Conservation (phyloP, 1,140 invertebrate species). For the Drosophila watanabei region DNA sequence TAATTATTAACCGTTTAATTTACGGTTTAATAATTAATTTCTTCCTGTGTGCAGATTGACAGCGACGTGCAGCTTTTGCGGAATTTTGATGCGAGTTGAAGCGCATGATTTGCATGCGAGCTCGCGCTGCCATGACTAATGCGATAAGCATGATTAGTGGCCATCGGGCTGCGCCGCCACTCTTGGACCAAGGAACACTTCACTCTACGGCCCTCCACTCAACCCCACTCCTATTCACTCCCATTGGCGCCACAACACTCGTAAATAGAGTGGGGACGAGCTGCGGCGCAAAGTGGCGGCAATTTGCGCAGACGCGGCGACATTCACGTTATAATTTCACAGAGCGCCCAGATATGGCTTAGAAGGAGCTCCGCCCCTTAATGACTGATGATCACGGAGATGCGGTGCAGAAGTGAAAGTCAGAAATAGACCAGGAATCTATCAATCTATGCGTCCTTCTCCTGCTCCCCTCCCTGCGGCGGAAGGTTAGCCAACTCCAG, state of each 20-base stretch:
- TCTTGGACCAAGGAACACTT: conserved; percentile 9
- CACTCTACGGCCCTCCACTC: conserved; percentile 4
- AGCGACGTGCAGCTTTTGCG: conserved; percentile 50
- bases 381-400: conserved; percentile 41
- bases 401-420: conserved; percentile 61
- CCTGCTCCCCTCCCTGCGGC: conserved; percentile 4
- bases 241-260: conserved; percentile 63
- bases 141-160: conserved; percentile 84
- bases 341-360: conserved; percentile 20
- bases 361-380: conserved; percentile 18
- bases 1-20: not conserved
- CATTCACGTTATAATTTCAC: conserved; percentile 76
- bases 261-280: conserved; percentile 50
- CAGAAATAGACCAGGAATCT: conserved; percentile 51
- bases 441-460: conserved; percentile 4
- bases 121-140: conserved; percentile 76
- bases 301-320: conserved; percentile 70
- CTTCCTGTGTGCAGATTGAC: conserved; percentile 67
- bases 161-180: conserved; percentile 30
- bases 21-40: conserved; percentile 6
- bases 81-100: conserved; percentile 81
- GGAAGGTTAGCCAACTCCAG: conserved; percentile 36
- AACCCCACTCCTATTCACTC: conserved; percentile 14
- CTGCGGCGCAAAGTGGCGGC: conserved; percentile 54
- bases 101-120: conserved; percentile 81